Percentiles rank a stretch among this genome's conserved stretches.
Evolutionary conservation across 2,113 vertebrate genomes (phyloP).

Genomic region (Narcine bancroftii): DNA sequence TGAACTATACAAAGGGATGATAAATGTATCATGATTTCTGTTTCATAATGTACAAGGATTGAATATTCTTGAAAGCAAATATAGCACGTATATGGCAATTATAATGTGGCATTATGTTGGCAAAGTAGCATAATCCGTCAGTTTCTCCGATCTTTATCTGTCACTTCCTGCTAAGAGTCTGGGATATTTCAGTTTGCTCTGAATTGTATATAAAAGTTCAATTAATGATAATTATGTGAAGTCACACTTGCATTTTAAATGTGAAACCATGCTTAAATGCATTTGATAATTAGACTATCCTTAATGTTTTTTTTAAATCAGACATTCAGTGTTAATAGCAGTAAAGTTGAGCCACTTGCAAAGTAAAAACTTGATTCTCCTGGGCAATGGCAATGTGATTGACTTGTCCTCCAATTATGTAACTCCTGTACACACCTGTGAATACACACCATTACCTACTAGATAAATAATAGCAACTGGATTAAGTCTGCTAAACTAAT

Average conservation of each 20-base stretch:
- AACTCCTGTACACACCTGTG: not conserved
- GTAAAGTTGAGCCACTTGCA: not conserved
- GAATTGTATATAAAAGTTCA: not conserved
- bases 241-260: too few relatives aligned
- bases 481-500: not conserved
- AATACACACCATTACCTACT: not conserved
- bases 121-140: not conserved
- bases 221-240: not conserved
- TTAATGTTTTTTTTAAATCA: not conserved
- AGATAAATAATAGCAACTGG: not conserved
- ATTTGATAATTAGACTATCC: not conserved
- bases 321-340: not conserved
- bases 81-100: too few relatives aligned
- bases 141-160: not conserved
- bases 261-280: not conserved
- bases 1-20: not conserved
- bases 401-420: not conserved
- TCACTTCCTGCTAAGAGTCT: not conserved
- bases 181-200: not conserved
- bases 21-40: not conserved
- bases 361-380: not conserved
- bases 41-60: not conserved
- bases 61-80: not conserved
- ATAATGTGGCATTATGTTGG: too few relatives aligned
- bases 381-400: not conserved